Percentiles rank a stretch among this genome's conserved stretches.
Conservation (phyloP, 2,113 vertebrate species). For the Columba livia region DNA sequence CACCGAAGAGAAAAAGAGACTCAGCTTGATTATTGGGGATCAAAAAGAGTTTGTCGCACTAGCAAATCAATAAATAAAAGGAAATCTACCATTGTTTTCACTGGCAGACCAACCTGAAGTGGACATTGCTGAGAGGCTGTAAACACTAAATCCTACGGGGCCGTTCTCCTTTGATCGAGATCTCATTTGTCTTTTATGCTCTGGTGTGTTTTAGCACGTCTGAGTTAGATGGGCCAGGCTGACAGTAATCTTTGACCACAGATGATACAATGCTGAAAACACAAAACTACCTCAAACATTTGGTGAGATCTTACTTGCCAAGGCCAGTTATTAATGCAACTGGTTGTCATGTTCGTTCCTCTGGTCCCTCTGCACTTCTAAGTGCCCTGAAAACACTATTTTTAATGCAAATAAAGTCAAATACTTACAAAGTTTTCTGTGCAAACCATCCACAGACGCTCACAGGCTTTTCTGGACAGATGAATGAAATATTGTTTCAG, state of each 20-base stretch:
- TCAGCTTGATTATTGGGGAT: background rate
- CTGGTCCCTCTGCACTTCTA: background rate
- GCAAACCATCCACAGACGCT: background rate
- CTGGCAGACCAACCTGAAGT: background rate
- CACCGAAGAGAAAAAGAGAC: background rate
- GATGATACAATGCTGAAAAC: background rate
- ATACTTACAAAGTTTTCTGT: background rate
- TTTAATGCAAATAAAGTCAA: background rate
- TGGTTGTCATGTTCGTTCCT: background rate
- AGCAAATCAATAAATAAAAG: background rate
- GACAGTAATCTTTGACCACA: background rate
- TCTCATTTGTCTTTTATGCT: background rate
- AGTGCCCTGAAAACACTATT: background rate
- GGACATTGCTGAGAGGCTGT: fast-evolving
- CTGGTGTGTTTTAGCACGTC: background rate
- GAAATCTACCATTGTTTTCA: background rate
- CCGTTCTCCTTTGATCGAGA: background rate
- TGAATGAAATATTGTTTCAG: background rate
- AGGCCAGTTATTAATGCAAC: background rate
- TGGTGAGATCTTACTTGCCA: background rate
- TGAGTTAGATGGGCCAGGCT: background rate
- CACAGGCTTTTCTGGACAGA: background rate
- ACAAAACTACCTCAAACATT: background rate
- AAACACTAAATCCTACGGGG: background rate
- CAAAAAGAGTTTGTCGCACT: background rate